Base-by-base conservation (phyloP, 2,797 vertebrate species). In the Hypotaenidia philippensis region DNA sequence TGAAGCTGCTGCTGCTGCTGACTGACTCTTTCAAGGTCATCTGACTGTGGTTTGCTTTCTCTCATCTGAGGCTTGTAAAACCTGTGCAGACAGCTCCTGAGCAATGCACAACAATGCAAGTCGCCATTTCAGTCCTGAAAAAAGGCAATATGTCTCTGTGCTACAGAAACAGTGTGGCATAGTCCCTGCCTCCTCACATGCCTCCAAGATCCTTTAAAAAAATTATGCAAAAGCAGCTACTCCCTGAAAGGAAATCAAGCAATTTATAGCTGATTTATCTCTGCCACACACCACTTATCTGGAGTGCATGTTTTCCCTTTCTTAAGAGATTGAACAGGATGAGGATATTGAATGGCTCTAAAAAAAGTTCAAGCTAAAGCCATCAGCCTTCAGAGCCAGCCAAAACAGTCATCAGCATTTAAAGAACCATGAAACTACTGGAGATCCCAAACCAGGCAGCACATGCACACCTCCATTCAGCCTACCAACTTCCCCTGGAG, bases 201-300 rank as follows among this genome's bases (percentile, higher is more conserved):
- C 32, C 53, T 22, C 2, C 27, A 87, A 83, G 56, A 61, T 40
- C n/a, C 53, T 91, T 71, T 7, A 32, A 60, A 89, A 86, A 90
- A 88, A 63, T 13, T 60, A 90, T 29, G 50, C 53, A 80, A 22
- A 81, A 83, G 65, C n/a, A 86, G 53, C 61, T 81, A 53, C 41
- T 47, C 52, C 69, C 72, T 61, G 38, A 52, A 84, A 56, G 64
- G 36, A 91, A 93, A 90, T 57, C 45, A 92, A 71, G 53, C 25
- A 47, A 91, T 87, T 92, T 83, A 75, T 10, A 69, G 64, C 64
- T 85, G 72, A 59, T 81, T 89, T 79, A 44, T 86, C 76, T 81
- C 82, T 53, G 36, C 29, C 63, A 74, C 79, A 87, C 61, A 87
- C 34, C 65, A 69, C 31, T 45, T 69, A 77, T 34, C 38, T 66